phyloP scores from a whole-genome alignment of 2,113 vertebrate species.

The Cercocebus atys region DNA sequence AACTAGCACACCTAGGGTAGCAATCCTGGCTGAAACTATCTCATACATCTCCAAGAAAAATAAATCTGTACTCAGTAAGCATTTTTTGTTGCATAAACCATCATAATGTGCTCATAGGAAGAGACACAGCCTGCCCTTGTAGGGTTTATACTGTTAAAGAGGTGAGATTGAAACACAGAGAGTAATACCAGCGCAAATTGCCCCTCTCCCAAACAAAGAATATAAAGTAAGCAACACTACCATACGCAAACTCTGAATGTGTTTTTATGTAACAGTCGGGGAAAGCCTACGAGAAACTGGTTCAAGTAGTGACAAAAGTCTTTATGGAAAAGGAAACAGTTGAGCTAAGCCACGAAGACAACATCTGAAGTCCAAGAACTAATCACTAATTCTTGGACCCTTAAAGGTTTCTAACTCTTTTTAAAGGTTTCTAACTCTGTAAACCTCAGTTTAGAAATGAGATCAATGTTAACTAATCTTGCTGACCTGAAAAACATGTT shows the following conservation, averaged over 20 bases:
- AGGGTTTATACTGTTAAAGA: background rate
- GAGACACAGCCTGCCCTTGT: background rate
- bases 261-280: background rate
- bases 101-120: background rate
- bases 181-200: background rate
- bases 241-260: background rate
- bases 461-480: background rate
- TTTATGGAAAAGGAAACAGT: background rate
- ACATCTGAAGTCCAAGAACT: background rate
- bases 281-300: background rate
- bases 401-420: background rate
- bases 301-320: background rate
- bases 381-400: background rate
- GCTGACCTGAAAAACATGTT: conserved; percentile 8
- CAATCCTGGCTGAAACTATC: background rate
- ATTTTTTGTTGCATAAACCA: background rate
- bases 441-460: background rate
- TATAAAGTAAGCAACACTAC: background rate
- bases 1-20: background rate
- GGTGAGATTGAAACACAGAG: background rate
- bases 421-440: too few relatives aligned
- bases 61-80: background rate
- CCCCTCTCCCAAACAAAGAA: background rate
- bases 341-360: background rate
- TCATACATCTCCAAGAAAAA: background rate